phyloP scores from a whole-genome alignment of 2,113 vertebrate species.

The Oreochromis tanganicae region DNA sequence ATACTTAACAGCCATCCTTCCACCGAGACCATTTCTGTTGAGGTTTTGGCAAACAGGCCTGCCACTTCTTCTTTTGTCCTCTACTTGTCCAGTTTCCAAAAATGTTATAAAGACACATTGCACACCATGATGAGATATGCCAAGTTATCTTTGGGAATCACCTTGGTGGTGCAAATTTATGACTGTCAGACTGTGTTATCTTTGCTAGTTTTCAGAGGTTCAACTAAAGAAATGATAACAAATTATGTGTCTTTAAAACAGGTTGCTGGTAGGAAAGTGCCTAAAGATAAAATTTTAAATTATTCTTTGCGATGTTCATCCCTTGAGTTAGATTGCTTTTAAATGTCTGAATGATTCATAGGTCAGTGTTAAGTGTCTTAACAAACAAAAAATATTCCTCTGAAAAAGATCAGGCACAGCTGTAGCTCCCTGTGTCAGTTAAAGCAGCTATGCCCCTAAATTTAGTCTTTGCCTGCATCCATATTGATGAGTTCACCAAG shows the following conservation, averaged over 20 bases:
- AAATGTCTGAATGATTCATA: not conserved
- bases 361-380: not conserved
- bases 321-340: not conserved
- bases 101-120: not conserved
- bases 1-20: not conserved
- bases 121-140: not conserved
- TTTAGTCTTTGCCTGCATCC: accelerated
- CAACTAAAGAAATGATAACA: not conserved
- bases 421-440: not conserved
- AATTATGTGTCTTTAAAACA: not conserved
- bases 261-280: not conserved
- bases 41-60: not conserved
- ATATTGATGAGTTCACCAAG: not conserved
- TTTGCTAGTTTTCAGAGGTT: not conserved
- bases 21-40: not conserved
- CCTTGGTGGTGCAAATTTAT: not conserved
- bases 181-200: not conserved
- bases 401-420: not conserved
- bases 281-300: not conserved
- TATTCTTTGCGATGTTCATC: not conserved
- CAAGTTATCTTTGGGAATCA: not conserved
- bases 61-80: not conserved
- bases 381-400: not conserved
- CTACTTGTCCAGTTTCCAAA: not conserved
- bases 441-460: not conserved